Base-by-base conservation (phyloP, 2,888 invertebrate genomes). In the Leptogaster cylindrica region DNA sequence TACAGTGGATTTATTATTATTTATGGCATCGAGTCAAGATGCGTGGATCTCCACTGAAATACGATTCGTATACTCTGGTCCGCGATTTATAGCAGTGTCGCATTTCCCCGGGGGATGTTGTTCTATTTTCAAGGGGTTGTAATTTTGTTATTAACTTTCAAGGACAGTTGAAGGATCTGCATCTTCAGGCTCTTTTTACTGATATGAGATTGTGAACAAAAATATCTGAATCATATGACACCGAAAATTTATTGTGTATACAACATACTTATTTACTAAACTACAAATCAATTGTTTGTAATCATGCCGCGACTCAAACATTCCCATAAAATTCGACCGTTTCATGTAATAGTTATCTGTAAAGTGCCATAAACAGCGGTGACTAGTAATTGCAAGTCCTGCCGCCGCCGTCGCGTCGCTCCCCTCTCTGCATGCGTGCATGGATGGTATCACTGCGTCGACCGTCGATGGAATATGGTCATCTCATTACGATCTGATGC, bases 221-320 rank as follows among this genome's bases (percentile, higher is more conserved):
- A 4, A 25, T 10, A 28, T 28, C 28, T 28, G n/a, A n/a, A n/a
- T n/a, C n/a, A n/a, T n/a, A n/a, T n/a, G n/a, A n/a, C n/a, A n/a
- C n/a, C n/a, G n/a, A n/a, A n/a, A n/a, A n/a, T n/a, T n/a, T n/a
- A n/a, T n/a, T n/a, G n/a, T n/a, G n/a, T n/a, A n/a, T n/a, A n/a
- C n/a, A n/a, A n/a, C n/a, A n/a, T n/a, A n/a, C n/a, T n/a, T n/a
- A n/a, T n/a, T n/a, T n/a, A n/a, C n/a, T n/a, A n/a, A n/a, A n/a
- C n/a, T n/a, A 61, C 61, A 61, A 61, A 61, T 61, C 44, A 44
- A 61, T 61, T 61, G 61, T 61, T 61, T 61, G 36, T 44, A 41
- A 61, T 44, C 39, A 61, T 16, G 12, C 61, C 44, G 25, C 31
- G 44, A 25, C 20, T 27, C 27, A 28, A 31, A 44, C 28, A 61